Conservation (phyloP, 2,797 vertebrate species). For the Erethizon dorsatum region DNA sequence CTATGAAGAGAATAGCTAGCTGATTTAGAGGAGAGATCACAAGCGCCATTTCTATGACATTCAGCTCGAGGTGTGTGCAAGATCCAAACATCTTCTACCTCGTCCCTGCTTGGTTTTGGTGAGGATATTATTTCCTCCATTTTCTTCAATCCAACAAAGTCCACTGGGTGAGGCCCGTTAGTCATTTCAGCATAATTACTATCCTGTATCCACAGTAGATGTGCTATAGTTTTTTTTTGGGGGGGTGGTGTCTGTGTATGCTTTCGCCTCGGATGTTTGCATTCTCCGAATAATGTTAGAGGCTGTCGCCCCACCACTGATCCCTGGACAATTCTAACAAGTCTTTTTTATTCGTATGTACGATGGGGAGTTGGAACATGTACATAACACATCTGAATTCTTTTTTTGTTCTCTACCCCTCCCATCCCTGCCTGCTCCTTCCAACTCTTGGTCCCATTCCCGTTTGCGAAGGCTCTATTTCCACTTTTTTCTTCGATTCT, state of each 20-base stretch:
- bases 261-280: neutral
- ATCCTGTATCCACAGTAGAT: neutral
- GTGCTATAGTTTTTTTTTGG: neutral
- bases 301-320: neutral
- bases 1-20: neutral
- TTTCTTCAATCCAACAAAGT: neutral
- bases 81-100: neutral
- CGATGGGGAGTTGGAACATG: neutral
- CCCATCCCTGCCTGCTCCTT: neutral
- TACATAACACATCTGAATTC: neutral
- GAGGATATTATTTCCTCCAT: neutral
- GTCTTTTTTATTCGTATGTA: neutral
- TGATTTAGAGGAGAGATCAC: neutral
- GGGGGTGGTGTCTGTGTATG: neutral
- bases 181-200: neutral
- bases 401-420: neutral
- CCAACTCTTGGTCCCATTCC: no score
- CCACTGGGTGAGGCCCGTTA: neutral
- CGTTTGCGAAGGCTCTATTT: no score
- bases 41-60: neutral
- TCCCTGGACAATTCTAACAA: neutral
- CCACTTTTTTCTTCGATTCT: no score
- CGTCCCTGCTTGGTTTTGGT: neutral
- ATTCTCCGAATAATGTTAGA: slow-evolving; percentile 20
- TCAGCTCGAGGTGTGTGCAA: neutral